Conservation (phyloP, 2,113 vertebrate genomes). For the Otolemur garnettii region DNA sequence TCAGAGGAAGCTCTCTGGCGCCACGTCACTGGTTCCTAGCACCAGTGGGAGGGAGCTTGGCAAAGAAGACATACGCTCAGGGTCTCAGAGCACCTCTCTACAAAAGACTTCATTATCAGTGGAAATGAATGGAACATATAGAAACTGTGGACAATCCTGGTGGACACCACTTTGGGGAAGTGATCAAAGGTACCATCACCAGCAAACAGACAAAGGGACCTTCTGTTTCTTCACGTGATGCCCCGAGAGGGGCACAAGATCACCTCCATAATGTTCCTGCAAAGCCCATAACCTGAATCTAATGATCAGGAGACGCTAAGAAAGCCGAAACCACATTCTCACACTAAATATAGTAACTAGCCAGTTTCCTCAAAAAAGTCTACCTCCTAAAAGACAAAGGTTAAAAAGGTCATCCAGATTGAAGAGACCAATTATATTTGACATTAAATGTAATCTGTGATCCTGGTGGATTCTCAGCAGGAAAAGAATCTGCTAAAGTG, state of each 20-base stretch:
- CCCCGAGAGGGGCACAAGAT: too few species aligned
- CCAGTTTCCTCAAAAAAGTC: background rate
- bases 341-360: too few species aligned
- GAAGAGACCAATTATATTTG: background rate
- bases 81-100: background rate
- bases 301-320: fast-evolving
- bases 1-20: background rate
- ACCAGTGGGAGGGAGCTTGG: background rate
- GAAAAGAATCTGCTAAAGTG: background rate
- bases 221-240: background rate
- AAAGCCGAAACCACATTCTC: background rate
- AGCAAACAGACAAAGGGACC: background rate
- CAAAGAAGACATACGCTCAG: background rate
- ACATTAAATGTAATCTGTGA: background rate
- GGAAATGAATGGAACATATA: background rate
- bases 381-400: background rate
- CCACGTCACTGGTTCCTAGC: fast-evolving
- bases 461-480: background rate
- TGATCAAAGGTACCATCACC: background rate
- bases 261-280: background rate
- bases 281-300: background rate
- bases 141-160: background rate
- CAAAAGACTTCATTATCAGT: background rate
- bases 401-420: background rate
- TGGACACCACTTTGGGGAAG: background rate